These are phyloP conservation scores for Pyrrhia umbra DNA, from an alignment of 2,888 invertebrate species.

Conservation along the genomic window DNA sequence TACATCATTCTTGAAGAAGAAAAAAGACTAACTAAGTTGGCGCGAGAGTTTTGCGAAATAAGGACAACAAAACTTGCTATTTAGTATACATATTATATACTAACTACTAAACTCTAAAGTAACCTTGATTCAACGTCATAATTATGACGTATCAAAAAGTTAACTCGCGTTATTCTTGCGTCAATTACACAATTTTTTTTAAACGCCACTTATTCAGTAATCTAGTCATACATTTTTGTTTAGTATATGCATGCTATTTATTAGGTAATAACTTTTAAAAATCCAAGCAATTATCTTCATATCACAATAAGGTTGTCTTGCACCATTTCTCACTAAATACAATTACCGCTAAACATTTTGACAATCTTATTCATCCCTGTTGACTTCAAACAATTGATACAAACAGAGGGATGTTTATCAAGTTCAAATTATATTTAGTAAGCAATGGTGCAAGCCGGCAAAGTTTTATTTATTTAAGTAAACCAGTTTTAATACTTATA, in stretches of 20 bases:
- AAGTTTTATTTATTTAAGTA: slow-evolving; percentile 48
- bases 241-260: slow-evolving; percentile 26
- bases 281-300: slow-evolving; percentile 74
- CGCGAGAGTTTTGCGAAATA: no score
- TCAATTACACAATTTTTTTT: neutral
- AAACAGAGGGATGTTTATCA: no score
- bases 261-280: slow-evolving; percentile 36
- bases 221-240: neutral
- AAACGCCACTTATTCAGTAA: neutral
- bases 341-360: neutral
- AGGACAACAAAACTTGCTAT: no score
- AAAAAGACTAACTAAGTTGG: no score
- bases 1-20: no score
- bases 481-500: slow-evolving; percentile 1
- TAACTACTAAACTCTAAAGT: no score
- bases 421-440: neutral
- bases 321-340: neutral
- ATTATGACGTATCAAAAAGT: no score
- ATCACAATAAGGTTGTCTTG: slow-evolving; percentile 67
- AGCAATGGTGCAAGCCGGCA: neutral
- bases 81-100: no score
- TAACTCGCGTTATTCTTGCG: neutral
- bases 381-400: no score
- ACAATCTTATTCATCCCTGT: no score
- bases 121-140: no score